phyloP scores from a whole-genome alignment of 1,140 invertebrate genomes.

The Drosophila parvula region DNA sequence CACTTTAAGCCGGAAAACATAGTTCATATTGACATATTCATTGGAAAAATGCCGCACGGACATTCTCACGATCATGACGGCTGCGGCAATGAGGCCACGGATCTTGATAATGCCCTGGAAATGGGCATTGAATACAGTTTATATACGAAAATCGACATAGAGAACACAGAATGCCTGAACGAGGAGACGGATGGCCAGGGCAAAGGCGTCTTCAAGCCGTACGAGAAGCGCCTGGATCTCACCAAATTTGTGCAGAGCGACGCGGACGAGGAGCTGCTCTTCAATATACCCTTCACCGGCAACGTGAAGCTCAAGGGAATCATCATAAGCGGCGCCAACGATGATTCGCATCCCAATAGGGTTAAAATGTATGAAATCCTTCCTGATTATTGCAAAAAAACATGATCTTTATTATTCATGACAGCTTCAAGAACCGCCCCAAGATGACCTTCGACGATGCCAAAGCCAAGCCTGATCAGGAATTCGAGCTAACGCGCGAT shows the following conservation, averaged over 20 bases:
- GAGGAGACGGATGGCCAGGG: constrained; percentile 94
- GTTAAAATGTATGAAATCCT: constrained; percentile 91
- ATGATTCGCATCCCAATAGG: constrained; percentile 91
- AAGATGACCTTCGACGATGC: constrained; percentile 97
- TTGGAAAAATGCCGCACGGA: constrained; percentile 70
- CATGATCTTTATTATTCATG: constrained; percentile 26
- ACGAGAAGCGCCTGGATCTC: constrained; percentile 92
- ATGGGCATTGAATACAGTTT: constrained; percentile 94
- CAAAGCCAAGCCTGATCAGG: constrained; percentile 90
- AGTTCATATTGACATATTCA: no score
- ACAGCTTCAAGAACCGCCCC: constrained; percentile 95
- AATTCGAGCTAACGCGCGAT: constrained; percentile 95
- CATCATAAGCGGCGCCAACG: constrained; percentile 94
- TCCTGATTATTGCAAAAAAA: no score
- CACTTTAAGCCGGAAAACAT: constrained; percentile 22
- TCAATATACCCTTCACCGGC: constrained; percentile 98
- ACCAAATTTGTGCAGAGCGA: constrained; percentile 95
- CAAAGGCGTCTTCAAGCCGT: constrained; percentile 95
- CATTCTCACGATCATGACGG: constrained; percentile 76
- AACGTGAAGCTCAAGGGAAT: constrained; percentile 97
- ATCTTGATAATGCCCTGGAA: constrained; percentile 87
- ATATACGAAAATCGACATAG: constrained; percentile 94
- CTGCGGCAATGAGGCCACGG: constrained; percentile 76
- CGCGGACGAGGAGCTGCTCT: constrained; percentile 96
- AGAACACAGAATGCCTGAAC: constrained; percentile 96